phyloP scores from a whole-genome alignment of 2,113 vertebrate species.

The Xiphias gladius region DNA sequence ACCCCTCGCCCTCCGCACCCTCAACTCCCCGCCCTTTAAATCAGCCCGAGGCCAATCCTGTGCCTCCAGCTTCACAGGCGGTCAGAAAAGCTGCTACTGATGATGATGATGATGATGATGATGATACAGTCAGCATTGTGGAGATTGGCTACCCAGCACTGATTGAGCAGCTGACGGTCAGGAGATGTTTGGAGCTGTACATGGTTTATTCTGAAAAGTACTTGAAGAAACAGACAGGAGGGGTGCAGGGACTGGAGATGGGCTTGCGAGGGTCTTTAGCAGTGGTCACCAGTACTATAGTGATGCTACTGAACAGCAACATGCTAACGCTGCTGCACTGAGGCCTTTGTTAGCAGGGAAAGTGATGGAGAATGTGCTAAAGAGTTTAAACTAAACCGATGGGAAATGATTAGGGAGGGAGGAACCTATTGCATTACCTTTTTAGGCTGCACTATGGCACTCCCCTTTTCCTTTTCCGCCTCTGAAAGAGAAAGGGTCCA shows the following conservation, averaged over 20 bases:
- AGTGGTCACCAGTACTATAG: conserved; percentile 6
- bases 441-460: background rate
- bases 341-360: background rate
- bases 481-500: background rate
- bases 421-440: background rate
- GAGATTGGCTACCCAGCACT: conserved; percentile 85
- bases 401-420: background rate
- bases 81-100: background rate
- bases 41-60: background rate
- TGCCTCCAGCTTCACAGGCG: conserved; percentile 14
- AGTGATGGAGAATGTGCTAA: background rate
- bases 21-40: background rate
- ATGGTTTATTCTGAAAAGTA: conserved; percentile 73
- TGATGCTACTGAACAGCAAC: conserved; percentile 48
- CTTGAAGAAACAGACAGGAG: conserved; percentile 27
- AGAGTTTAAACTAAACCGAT: background rate
- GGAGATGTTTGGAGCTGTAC: conserved; percentile 80
- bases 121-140: conserved; percentile 80
- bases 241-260: conserved; percentile 20
- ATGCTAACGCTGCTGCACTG: conserved; percentile 21
- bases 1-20: background rate
- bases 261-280: conserved; percentile 15
- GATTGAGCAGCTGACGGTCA: conserved; percentile 81
- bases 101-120: conserved; percentile 2
- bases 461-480: background rate